phyloP scores from a whole-genome alignment of 2,888 invertebrate species.

The Phlogophora meticulosa region DNA sequence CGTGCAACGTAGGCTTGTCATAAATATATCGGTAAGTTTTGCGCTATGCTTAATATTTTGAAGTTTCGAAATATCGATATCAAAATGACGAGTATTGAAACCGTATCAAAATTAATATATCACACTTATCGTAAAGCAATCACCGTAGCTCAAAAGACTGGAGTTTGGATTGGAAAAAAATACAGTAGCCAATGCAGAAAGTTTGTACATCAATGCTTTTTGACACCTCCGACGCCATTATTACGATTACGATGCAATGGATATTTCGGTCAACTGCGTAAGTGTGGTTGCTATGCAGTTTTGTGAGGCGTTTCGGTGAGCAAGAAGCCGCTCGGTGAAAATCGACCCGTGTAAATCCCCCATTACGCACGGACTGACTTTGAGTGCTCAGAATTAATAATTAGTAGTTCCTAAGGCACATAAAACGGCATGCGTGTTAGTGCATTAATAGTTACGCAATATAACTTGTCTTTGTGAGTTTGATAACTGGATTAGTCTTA shows the following conservation, averaged over 20 bases:
- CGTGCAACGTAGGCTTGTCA: too few species aligned
- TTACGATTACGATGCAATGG: too few species aligned
- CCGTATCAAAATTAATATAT: too few species aligned
- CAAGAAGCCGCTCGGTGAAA: not conserved
- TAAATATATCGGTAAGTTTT: not conserved
- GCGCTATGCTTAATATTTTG: too few species aligned
- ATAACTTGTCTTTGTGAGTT: slow-evolving; percentile 53
- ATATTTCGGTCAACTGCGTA: not conserved
- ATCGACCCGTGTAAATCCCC: slow-evolving; percentile 13
- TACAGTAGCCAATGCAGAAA: too few species aligned
- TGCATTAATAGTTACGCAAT: slow-evolving; percentile 67
- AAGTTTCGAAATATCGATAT: too few species aligned
- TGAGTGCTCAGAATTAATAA: slow-evolving; percentile 72
- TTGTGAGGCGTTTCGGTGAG: not conserved
- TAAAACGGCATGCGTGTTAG: slow-evolving; percentile 65
- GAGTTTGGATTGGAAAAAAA: too few species aligned
- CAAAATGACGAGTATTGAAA: too few species aligned
- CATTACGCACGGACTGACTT: slow-evolving; percentile 69
- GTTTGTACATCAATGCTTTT: too few species aligned
- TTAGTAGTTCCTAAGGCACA: slow-evolving; percentile 65
- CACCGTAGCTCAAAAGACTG: too few species aligned
- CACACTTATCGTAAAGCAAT: too few species aligned
- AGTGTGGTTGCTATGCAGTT: not conserved
- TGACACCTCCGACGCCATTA: too few species aligned
- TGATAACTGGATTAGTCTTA: slow-evolving; percentile 45